Conservation (phyloP, 2,888 invertebrate genomes). For the Malacosoma neustria region DNA sequence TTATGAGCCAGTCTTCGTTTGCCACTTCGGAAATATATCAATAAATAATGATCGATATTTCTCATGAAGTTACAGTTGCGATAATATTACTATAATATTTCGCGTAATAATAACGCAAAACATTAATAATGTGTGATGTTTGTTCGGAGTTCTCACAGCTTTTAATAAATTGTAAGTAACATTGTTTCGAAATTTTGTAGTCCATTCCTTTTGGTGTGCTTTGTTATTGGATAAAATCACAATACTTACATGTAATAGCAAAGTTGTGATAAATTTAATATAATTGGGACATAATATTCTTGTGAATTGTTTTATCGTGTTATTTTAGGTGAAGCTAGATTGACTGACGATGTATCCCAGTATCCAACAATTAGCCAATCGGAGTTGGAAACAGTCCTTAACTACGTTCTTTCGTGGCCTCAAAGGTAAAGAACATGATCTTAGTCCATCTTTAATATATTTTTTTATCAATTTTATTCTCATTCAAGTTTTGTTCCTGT, state of each 20-base stretch:
- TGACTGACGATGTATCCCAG: constrained; percentile 85
- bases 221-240: constrained; percentile 18
- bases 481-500: background rate
- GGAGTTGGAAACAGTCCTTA: constrained; percentile 88
- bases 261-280: constrained; percentile 5
- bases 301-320: background rate
- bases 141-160: constrained; percentile 95
- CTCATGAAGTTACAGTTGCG: constrained; percentile 45
- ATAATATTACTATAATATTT: constrained; percentile 63
- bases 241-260: constrained; percentile 8
- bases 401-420: constrained; percentile 92
- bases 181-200: constrained; percentile 61
- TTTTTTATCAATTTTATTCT: background rate
- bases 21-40: constrained; percentile 64
- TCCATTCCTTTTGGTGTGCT: constrained; percentile 25
- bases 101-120: constrained; percentile 59
- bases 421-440: constrained; percentile 77
- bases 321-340: constrained; percentile 87
- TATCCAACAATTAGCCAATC: constrained; percentile 82
- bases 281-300: constrained; percentile 7
- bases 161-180: constrained; percentile 80
- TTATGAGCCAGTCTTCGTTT: constrained; percentile 45
- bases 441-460: background rate
- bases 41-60: constrained; percentile 66
- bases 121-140: constrained; percentile 88